These are phyloP conservation scores for Bergia puertoricense DNA, from an alignment of 92 coral and sea anemone species.

Conservation along the genomic window DNA sequence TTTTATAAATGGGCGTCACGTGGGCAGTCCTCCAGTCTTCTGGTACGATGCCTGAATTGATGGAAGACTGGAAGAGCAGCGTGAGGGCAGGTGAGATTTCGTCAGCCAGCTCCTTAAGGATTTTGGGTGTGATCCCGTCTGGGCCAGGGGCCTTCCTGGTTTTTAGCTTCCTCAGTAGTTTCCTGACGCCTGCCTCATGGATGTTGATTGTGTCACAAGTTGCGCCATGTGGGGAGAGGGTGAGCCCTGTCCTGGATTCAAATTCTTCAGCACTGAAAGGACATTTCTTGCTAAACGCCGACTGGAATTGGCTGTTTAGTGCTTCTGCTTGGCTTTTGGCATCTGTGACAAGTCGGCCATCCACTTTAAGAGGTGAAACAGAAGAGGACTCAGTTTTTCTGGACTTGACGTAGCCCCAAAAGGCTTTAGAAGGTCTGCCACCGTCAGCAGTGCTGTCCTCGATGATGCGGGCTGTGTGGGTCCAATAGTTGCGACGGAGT, in stretches of 20 bases:
- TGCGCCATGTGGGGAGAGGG: neutral
- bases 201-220: neutral
- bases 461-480: neutral
- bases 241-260: neutral
- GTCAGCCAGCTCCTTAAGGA: neutral
- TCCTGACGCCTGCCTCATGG: neutral
- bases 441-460: neutral
- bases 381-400: neutral
- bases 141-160: neutral
- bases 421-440: neutral
- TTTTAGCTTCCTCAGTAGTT: neutral
- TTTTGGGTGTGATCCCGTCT: slow-evolving; percentile 1
- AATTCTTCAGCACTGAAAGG: neutral
- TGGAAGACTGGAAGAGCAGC: neutral
- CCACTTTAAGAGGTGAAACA: neutral
- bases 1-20: neutral
- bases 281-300: neutral
- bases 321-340: neutral
- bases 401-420: neutral
- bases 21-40: neutral
- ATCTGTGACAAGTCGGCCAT: neutral
- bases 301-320: neutral
- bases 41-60: neutral
- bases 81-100: slow-evolving; percentile 6
- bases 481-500: neutral